Conservation (phyloP, 1,140 invertebrate genomes). For the Drosophila truncata region DNA sequence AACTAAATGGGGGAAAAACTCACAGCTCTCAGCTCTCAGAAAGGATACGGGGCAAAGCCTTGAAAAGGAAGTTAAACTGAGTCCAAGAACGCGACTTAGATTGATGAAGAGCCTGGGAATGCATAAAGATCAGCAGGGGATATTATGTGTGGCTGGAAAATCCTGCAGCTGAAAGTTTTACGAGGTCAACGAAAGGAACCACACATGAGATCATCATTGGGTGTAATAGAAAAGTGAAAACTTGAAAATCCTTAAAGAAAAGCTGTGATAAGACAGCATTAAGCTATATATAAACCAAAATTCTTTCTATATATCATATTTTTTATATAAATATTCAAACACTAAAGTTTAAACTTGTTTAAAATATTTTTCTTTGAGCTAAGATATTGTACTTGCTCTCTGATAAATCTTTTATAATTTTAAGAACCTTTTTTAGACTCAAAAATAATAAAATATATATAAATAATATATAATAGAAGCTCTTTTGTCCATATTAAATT, state of each 20-base stretch:
- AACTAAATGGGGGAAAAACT: conserved; percentile 16
- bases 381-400: not conserved
- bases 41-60: conserved; percentile 10
- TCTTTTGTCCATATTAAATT: conserved; percentile 7
- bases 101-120: conserved; percentile 31
- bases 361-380: not conserved
- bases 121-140: conserved; percentile 24
- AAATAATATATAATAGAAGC: not conserved
- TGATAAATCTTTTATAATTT: not conserved
- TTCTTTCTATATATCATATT: not conserved
- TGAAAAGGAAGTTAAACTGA: conserved; percentile 7
- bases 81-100: conserved; percentile 14
- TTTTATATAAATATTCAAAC: not conserved
- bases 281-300: not conserved
- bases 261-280: not conserved
- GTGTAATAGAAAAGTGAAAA: not conserved
- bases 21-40: conserved; percentile 5
- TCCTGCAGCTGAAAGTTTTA: conserved; percentile 20
- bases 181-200: conserved; percentile 32
- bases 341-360: not conserved
- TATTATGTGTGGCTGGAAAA: conserved; percentile 1
- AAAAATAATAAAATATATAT: not conserved
- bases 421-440: not conserved
- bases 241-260: not conserved
- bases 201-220: not conserved